Base-by-base conservation (phyloP, 1,140 invertebrate species). In the Batillaria attramentaria region DNA sequence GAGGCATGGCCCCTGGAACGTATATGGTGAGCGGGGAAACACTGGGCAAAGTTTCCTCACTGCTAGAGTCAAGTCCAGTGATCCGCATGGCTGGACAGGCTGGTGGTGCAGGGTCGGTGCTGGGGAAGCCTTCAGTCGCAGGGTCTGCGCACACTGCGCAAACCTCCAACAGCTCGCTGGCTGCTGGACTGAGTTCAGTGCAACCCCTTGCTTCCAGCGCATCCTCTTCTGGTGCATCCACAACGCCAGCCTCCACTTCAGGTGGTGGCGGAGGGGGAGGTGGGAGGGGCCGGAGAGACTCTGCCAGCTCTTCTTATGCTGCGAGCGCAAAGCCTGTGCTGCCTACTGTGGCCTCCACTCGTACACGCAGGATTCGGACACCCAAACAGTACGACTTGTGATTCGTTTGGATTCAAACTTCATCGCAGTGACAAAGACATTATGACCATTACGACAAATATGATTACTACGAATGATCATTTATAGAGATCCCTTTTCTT, bases 341-440 rank as follows among this genome's bases (percentile, higher is more conserved):
- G 28, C 79, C 84, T 31, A 86, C 86, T 13, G 69, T 86, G 0
- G 84, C 88, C 16, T 81, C 87, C 24, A 89, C 88, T 6, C 79
- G 89, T 41, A 90, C 89, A 39, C 81, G 89, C 37, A 82, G 85
- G 68, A 89, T 90, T 39, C 84, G 83, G 65, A 89, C 86, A 28
- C 89, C 89, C 3, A 88, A 87, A 77, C 87, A 89, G 66, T 89
- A 88, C 82, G 88, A 89, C 68, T 69, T 88, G 46, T 87, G 68
- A 85, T 20, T 60, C 20, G 24, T 35, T 78, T 4, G 4, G 18
- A 24, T 66, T 66, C 1, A 16, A 16, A 3, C 62, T 2, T 1
- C 31, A 16, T 66, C 1, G 16, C 31, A 16, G 24, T 66, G 62
- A 28, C 33, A 24, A 66, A 1, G 16, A 24, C 13, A 24, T 66